Conservation (phyloP, 1,140 invertebrate species). For the Brachionus rotundiformis region DNA sequence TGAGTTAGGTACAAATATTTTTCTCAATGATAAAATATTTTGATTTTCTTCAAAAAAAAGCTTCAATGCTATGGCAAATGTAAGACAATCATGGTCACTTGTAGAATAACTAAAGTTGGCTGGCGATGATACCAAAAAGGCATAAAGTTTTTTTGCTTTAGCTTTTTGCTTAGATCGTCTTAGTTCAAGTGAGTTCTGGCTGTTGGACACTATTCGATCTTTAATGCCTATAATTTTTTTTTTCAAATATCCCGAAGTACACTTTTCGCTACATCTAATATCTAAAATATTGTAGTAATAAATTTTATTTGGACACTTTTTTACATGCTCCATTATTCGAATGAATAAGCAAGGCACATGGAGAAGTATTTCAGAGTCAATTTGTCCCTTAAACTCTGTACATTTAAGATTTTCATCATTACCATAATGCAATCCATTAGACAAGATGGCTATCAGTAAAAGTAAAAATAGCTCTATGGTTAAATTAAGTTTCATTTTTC, state of each 20-base stretch:
- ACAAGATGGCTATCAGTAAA: background rate
- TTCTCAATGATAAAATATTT: background rate
- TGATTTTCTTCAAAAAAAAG: slow-evolving; percentile 45
- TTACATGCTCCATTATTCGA: slow-evolving; percentile 39
- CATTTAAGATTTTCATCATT: slow-evolving; percentile 49
- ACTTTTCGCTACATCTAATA: slow-evolving; percentile 50
- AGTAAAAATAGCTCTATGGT: no score
- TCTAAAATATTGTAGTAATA: slow-evolving; percentile 6
- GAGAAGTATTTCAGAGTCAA: slow-evolving; percentile 8
- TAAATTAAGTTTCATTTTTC: background rate
- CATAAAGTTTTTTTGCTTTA: slow-evolving; percentile 19
- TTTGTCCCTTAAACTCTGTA: slow-evolving; percentile 25
- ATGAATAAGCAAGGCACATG: slow-evolving; percentile 43
- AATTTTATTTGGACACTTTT: slow-evolving; percentile 22
- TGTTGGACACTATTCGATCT: background rate
- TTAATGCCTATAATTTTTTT: slow-evolving; percentile 28
- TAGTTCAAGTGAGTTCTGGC: slow-evolving; percentile 5
- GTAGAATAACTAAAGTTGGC: background rate
- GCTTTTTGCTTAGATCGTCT: slow-evolving; percentile 23
- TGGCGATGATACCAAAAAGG: background rate
- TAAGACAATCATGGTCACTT: slow-evolving; percentile 15
- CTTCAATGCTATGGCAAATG: slow-evolving; percentile 9
- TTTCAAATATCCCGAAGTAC: slow-evolving; percentile 39
- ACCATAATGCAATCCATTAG: background rate
- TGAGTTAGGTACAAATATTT: background rate